A percentile compares a stretch with the other conserved stretches of the same genome.
Conservation (phyloP, 2,113 vertebrate genomes). For the Acanthochromis polyacanthus region DNA sequence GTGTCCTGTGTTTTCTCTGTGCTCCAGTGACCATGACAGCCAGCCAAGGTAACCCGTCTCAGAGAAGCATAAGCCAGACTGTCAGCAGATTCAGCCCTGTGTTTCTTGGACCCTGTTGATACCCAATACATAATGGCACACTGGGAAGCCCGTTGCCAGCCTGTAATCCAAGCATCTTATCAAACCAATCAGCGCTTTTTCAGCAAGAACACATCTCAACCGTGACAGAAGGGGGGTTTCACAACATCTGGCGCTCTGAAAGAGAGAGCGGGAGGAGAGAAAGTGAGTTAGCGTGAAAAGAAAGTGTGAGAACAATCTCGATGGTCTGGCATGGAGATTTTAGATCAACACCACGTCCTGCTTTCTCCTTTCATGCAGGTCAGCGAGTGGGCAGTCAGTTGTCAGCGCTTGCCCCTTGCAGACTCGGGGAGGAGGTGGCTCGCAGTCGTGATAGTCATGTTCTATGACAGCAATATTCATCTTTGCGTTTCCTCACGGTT, state of each 20-base stretch:
- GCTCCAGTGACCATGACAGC: constrained; percentile 67
- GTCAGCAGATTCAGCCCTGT: constrained; percentile 64
- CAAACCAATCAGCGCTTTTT: constrained; percentile 77
- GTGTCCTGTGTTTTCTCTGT: constrained; percentile 28
- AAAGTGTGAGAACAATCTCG: constrained; percentile 64
- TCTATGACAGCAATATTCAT: constrained; percentile 48
- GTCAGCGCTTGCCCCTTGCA: constrained; percentile 50
- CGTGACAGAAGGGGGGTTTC: constrained; percentile 69
- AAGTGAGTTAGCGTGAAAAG: constrained; percentile 45
- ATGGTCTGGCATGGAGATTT: constrained; percentile 61
- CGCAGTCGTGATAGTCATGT: constrained; percentile 27
- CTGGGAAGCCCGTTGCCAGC: constrained; percentile 62
- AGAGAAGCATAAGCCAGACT: constrained; percentile 59
- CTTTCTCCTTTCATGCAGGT: constrained; percentile 57
- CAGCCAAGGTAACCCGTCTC: constrained; percentile 59
- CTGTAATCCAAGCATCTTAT: constrained; percentile 78
- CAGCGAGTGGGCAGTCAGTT: constrained; percentile 58
- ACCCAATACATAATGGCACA: constrained; percentile 63
- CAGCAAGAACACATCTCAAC: constrained; percentile 69
- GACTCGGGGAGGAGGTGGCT: not conserved
- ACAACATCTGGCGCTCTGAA: constrained; percentile 69
- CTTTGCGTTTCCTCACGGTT: constrained; percentile 10
- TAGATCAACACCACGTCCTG: constrained; percentile 43
- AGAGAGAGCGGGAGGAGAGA: constrained; percentile 7
- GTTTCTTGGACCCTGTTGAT: constrained; percentile 68